Percentiles rank a stretch among this genome's conserved stretches.
Conservation (phyloP, 2,888 invertebrate species). For the Phlogophora meticulosa region DNA sequence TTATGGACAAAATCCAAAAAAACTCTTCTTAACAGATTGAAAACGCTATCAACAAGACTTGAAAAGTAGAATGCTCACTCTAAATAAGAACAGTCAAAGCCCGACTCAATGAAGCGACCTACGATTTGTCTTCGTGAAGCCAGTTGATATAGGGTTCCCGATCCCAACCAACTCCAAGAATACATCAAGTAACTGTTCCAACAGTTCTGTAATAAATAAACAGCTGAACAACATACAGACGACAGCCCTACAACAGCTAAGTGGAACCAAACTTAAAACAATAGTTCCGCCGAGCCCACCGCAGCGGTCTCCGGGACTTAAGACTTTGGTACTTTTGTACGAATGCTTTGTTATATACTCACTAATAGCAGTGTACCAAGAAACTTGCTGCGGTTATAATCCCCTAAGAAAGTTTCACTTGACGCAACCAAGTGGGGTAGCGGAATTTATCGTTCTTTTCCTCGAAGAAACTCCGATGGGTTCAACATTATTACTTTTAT, state of each 20-base stretch:
- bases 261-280: constrained; percentile 58
- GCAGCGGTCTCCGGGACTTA: constrained; percentile 54
- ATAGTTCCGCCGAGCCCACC: constrained; percentile 60
- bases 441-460: constrained; percentile 58
- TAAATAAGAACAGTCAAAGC: not conserved
- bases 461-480: constrained; percentile 35
- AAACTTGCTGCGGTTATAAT: constrained; percentile 61
- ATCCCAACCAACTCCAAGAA: too few species aligned
- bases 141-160: too few species aligned
- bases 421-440: constrained; percentile 42
- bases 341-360: constrained; percentile 56
- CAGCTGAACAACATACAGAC: constrained; percentile 3
- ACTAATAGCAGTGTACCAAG: constrained; percentile 47
- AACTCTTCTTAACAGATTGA: too few species aligned
- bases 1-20: too few species aligned
- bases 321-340: constrained; percentile 54
- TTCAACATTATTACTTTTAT: constrained; percentile 52
- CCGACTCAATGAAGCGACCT: constrained; percentile 1
- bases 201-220: constrained; percentile 28
- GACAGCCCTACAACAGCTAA: constrained; percentile 44
- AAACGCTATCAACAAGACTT: too few species aligned
- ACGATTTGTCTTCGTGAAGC: too few species aligned
- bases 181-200: constrained; percentile 9
- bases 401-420: constrained; percentile 50
- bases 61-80: too few species aligned